These are phyloP conservation scores for Cyprinella venusta DNA, from an alignment of 2,797 vertebrate species.

Conservation along the genomic window DNA sequence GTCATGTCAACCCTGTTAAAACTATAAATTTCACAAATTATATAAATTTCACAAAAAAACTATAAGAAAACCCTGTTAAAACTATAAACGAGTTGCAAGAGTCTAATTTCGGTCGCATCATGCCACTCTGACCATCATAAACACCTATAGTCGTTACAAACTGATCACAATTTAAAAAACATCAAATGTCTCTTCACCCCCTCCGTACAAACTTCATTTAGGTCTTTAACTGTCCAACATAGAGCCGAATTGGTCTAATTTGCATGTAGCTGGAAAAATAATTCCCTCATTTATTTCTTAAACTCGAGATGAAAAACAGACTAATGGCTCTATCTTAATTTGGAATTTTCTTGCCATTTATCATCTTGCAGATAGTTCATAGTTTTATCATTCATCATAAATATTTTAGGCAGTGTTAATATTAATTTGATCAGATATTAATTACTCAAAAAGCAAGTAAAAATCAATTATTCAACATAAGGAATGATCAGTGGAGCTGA, in stretches of 20 bases:
- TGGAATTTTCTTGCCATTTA: slow-evolving; percentile 69
- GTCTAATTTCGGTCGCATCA: not conserved
- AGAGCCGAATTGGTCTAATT: slow-evolving; percentile 24
- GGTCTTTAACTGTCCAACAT: not conserved
- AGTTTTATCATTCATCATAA: slow-evolving; percentile 67
- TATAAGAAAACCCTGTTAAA: not conserved
- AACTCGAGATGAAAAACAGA: slow-evolving; percentile 50
- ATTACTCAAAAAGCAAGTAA: slow-evolving; percentile 73
- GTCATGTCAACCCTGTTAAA: not conserved
- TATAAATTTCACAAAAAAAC: too few relatives aligned
- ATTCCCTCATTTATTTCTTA: slow-evolving; percentile 47
- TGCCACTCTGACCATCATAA: not conserved
- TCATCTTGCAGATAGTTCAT: slow-evolving; percentile 71
- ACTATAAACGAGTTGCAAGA: not conserved
- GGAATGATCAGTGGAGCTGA: slow-evolving; percentile 70
- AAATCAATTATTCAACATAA: slow-evolving; percentile 80
- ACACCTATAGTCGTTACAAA: not conserved
- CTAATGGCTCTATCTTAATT: slow-evolving; percentile 59
- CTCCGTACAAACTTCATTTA: not conserved
- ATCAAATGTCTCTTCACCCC: not conserved
- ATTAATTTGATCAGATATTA: slow-evolving; percentile 84
- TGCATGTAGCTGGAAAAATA: slow-evolving; percentile 39
- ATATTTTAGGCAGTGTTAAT: slow-evolving; percentile 79
- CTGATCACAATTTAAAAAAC: not conserved
- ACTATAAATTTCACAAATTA: too few relatives aligned